Evolutionary conservation across 2,797 vertebrate genomes (phyloP), one percentile per base, ranked within the genome.

Genomic region (Enteromius treurensis): DNA sequence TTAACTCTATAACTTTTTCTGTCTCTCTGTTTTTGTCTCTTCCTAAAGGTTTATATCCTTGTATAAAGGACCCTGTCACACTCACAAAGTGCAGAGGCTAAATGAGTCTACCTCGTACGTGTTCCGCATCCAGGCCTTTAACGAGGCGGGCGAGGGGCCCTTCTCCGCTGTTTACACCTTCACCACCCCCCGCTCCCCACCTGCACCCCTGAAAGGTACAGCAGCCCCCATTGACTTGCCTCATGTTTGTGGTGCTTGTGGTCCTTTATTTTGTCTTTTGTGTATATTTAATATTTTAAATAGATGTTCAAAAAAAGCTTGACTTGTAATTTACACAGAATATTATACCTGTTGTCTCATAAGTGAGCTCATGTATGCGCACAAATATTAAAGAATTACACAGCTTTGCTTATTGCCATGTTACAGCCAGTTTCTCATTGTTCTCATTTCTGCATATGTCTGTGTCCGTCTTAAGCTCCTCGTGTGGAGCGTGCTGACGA

Each of bases 91-190:
- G 89, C 98, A 99, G 94, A 96, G 98, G 91, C 96, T 99, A 92
- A 97, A 94, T 93, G 98, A 99, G 94, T 98, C 97, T 88, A 98
- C 97, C 81, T 96, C 97, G 69, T 99, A 99, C 92, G 96, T 90
- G 89, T 99, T 99, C 94, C 97, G 96, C 92, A 98, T 99, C 93
- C 98, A 99, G 94, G 98, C 98, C 89, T 98, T 97, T 91, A 99
- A 99, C 86, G 98, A 99, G 94, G 97, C 97, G 87, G 98, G 98
- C 34, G 97, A 99, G 93, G 98, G 98, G 87, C 97, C 97, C 88
- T 96, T 98, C 91, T 99, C 98, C 90, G 93, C 93, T 92, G 95
- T 97, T 91, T 99, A 98, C 92, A 92, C 96, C 90, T 98, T 99
- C 94, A 97, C 95, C 88, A 99, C 98, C 91, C 96, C 96, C 71